Percentiles rank a stretch among this genome's conserved stretches.
Evolutionary conservation across 2,888 invertebrate genomes (phyloP).

Genomic region (Spodoptera picta): DNA sequence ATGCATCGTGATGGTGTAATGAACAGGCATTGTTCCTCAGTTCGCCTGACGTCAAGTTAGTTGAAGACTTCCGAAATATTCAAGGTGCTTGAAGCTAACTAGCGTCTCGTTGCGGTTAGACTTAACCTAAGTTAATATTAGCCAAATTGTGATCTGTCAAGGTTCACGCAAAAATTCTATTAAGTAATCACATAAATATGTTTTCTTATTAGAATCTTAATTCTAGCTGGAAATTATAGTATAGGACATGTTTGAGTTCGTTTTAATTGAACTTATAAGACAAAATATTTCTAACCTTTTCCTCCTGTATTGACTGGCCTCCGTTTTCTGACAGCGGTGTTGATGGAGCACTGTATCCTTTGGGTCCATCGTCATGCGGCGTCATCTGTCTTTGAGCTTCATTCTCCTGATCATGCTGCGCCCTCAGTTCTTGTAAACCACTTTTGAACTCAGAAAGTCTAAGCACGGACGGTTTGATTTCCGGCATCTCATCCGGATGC

Average conservation of each 20-base stretch:
- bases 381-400: slow-evolving; percentile 83
- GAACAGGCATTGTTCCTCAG: slow-evolving; percentile 76
- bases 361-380: slow-evolving; percentile 83
- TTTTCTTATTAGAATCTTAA: background rate
- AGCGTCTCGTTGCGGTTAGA: slow-evolving; percentile 26
- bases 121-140: background rate
- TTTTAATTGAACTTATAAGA: slow-evolving; percentile 26
- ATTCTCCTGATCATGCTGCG: slow-evolving; percentile 82
- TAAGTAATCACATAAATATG: background rate
- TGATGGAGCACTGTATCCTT: slow-evolving; percentile 87
- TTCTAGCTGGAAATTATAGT: slow-evolving; percentile 30
- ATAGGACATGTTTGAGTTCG: background rate
- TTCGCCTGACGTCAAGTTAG: slow-evolving; percentile 71
- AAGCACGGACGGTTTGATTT: slow-evolving; percentile 86
- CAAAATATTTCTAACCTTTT: slow-evolving; percentile 79
- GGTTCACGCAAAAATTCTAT: too few relatives aligned
- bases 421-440: slow-evolving; percentile 82
- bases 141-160: too few relatives aligned
- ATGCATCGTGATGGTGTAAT: slow-evolving; percentile 81
- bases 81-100: slow-evolving; percentile 73
- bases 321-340: slow-evolving; percentile 86
- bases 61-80: slow-evolving; percentile 83
- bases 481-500: slow-evolving; percentile 84
- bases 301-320: slow-evolving; percentile 83
- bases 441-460: slow-evolving; percentile 85